phyloP scores from a whole-genome alignment of 2,113 vertebrate species.

The Cheirogaleus medius region DNA sequence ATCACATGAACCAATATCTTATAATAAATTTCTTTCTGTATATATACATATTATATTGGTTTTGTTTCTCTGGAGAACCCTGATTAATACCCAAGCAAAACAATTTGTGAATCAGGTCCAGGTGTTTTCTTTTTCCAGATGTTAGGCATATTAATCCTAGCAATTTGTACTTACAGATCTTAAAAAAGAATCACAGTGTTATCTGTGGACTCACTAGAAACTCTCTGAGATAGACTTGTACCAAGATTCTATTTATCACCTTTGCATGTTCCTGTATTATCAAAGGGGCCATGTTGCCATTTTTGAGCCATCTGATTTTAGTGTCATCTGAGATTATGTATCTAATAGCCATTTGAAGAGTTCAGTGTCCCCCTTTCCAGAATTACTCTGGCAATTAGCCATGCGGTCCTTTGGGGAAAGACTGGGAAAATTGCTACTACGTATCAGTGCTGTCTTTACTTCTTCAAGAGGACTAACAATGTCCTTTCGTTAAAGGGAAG shows the following conservation, averaged over 20 bases:
- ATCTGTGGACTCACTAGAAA: not conserved
- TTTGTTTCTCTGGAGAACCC: not conserved
- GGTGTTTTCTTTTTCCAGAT: not conserved
- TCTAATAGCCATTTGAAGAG: not conserved
- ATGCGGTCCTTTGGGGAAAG: not conserved
- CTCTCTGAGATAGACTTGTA: not conserved
- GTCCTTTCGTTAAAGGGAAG: not conserved
- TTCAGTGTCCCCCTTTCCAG: not conserved
- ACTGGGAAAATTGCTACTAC: not conserved
- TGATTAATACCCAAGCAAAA: not conserved
- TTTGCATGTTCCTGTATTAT: not conserved
- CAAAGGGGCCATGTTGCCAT: not conserved
- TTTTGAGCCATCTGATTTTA: not conserved
- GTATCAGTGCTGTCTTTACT: not conserved
- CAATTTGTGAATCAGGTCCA: not conserved
- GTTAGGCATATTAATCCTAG: not conserved
- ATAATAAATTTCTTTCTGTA: not conserved
- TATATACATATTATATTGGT: too few relatives aligned
- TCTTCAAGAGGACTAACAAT: not conserved
- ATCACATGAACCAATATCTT: not conserved
- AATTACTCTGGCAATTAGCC: not conserved
- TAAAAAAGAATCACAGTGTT: not conserved
- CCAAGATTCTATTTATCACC: not conserved
- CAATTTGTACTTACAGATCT: not conserved
- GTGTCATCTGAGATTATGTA: not conserved